Percentiles rank a stretch among this genome's conserved stretches.
phyloP scores from a whole-genome alignment of 2,797 vertebrate genomes.

The Betta splendens region DNA sequence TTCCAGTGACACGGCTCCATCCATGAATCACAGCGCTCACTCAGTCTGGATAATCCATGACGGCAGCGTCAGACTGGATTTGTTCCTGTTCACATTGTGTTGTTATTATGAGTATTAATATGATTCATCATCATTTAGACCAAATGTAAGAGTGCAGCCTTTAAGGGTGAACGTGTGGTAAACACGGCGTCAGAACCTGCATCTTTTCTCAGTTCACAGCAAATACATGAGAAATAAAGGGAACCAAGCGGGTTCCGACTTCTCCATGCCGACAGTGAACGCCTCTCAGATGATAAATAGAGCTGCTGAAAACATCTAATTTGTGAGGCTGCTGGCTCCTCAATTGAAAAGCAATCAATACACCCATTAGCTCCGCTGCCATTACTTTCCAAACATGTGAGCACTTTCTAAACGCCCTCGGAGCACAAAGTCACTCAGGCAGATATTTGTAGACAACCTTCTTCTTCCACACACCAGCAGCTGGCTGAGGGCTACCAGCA shows the following conservation, averaged over 20 bases:
- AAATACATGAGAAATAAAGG: conserved; percentile 24
- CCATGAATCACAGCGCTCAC: conserved; percentile 24
- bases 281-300: conserved; percentile 59
- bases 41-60: conserved; percentile 4
- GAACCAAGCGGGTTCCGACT: conserved; percentile 38
- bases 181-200: not conserved
- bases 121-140: not conserved
- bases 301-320: conserved; percentile 71
- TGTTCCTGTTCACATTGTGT: not conserved
- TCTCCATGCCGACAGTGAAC: conserved; percentile 28
- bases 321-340: conserved; percentile 57
- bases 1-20: conserved; percentile 40
- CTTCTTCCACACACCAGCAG: conserved; percentile 27
- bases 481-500: conserved; percentile 22
- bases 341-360: conserved; percentile 72
- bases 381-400: conserved; percentile 63
- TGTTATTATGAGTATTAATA: not conserved
- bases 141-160: not conserved
- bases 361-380: conserved; percentile 65
- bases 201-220: conserved; percentile 7
- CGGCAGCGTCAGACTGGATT: not conserved
- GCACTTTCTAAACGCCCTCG: conserved; percentile 54
- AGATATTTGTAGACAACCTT: conserved; percentile 56
- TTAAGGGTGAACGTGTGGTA: not conserved
- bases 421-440: conserved; percentile 60